These are phyloP conservation scores for Rhynchotus rufescens DNA, from an alignment of 2,797 vertebrate genomes.

Conservation along the genomic window DNA sequence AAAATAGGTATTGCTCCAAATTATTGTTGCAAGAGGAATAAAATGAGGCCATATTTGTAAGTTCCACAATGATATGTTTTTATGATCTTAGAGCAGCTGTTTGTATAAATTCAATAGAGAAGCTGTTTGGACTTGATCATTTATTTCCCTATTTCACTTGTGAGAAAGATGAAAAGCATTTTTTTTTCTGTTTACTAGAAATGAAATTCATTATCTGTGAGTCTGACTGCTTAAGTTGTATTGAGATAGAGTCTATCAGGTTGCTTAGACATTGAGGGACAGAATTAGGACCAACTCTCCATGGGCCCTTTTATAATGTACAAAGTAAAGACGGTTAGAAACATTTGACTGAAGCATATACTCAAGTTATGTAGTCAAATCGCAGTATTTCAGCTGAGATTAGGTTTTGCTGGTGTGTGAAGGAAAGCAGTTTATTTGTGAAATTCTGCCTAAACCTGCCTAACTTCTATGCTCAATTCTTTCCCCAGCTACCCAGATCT, in stretches of 20 bases:
- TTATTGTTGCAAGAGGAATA: constrained; percentile 43
- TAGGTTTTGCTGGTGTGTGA: neutral
- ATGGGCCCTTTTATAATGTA: neutral
- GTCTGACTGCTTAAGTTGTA: neutral
- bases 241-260: neutral
- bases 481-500: neutral
- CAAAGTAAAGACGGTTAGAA: neutral
- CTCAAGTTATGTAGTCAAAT: neutral
- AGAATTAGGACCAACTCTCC: neutral
- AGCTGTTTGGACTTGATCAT: constrained; percentile 63
- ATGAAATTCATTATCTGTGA: constrained; percentile 20
- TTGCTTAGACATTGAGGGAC: neutral
- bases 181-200: constrained; percentile 64
- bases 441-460: neutral
- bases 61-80: constrained; percentile 68
- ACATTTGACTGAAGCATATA: neutral
- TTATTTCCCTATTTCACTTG: constrained; percentile 60
- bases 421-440: neutral
- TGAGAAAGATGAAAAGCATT: constrained; percentile 64
- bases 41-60: constrained; percentile 64
- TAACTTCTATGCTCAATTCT: neutral
- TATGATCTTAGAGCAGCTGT: constrained; percentile 54
- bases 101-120: constrained; percentile 69
- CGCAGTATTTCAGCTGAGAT: neutral
- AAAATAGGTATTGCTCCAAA: constrained; percentile 65